A percentile compares a stretch with the other conserved stretches of the same genome.
phyloP scores from a whole-genome alignment of 2,797 vertebrate species.

The Gephyroberyx darwinii region DNA sequence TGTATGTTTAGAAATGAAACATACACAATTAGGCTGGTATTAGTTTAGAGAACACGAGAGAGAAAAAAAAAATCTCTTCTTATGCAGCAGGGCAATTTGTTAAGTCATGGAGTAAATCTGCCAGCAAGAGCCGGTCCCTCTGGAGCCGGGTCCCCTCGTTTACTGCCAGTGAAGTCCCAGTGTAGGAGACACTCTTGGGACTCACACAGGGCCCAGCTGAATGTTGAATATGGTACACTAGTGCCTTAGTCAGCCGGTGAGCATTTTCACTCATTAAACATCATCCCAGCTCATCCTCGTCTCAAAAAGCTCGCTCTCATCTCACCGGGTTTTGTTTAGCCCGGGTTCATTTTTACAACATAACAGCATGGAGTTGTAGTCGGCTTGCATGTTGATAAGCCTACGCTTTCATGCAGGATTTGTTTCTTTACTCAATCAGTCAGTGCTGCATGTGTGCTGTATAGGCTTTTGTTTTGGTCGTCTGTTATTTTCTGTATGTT shows the following conservation, averaged over 20 bases:
- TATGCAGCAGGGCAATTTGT: constrained; percentile 55
- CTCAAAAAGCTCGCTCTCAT: constrained; percentile 2
- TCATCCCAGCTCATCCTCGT: neutral
- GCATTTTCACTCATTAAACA: constrained; percentile 28
- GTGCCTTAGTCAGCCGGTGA: constrained; percentile 27
- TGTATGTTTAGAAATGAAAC: constrained; percentile 37
- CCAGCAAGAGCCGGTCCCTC: constrained; percentile 32
- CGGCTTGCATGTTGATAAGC: too few relatives aligned
- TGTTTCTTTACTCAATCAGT: too few relatives aligned
- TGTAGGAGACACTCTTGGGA: constrained; percentile 10
- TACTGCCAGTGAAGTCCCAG: constrained; percentile 37
- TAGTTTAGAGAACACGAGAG: constrained; percentile 27
- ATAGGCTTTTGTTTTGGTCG: too few relatives aligned
- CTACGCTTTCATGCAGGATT: too few relatives aligned
- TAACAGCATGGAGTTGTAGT: too few relatives aligned
- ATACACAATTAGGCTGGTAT: constrained; percentile 44
- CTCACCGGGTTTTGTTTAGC: constrained; percentile 3
- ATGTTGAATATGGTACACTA: constrained; percentile 34
- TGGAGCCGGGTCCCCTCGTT: constrained; percentile 46
- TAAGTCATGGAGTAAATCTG: constrained; percentile 61
- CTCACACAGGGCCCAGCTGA: constrained; percentile 18
- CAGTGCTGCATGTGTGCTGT: too few relatives aligned
- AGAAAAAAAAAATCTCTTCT: constrained; percentile 21
- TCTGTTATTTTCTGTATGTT: too few relatives aligned
- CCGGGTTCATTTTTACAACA: neutral